A percentile compares a stretch with the other conserved stretches of the same genome.
Conservation (phyloP, 2,888 invertebrate genomes). For the Pardosa pseudoannulata region DNA sequence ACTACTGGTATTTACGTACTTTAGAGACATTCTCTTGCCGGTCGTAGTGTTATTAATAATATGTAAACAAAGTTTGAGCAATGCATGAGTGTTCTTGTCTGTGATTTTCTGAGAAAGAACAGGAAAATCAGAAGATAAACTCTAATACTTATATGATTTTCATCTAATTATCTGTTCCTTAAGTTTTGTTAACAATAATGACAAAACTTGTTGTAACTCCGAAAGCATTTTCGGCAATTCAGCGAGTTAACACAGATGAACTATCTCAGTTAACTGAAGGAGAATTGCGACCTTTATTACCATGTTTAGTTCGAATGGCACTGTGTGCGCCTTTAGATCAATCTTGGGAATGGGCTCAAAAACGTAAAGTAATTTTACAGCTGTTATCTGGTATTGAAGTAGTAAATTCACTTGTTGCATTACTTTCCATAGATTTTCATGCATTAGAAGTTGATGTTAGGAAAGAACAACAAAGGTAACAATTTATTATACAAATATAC, state of each 20-base stretch:
- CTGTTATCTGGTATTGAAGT: slow-evolving; percentile 93
- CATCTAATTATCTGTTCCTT: no score
- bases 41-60: no score
- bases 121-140: no score
- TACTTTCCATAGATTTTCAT: slow-evolving; percentile 95
- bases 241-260: slow-evolving; percentile 64
- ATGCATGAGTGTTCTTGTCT: no score
- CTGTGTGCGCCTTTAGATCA: slow-evolving; percentile 91
- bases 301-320: slow-evolving; percentile 94
- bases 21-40: no score
- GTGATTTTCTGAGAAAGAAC: no score
- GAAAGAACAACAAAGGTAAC: slow-evolving; percentile 87
- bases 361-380: slow-evolving; percentile 91
- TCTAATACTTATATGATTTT: no score
- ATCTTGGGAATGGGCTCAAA: slow-evolving; percentile 88
- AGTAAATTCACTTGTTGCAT: slow-evolving; percentile 94
- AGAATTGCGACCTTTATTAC: slow-evolving; percentile 92
- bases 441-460: slow-evolving; percentile 93
- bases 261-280: slow-evolving; percentile 79
- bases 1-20: no score
- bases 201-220: slow-evolving; percentile 55
- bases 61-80: no score
- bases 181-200: no score
- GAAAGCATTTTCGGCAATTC: slow-evolving; percentile 68
- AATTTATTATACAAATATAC: no score